phyloP scores from a whole-genome alignment of 2,888 invertebrate genomes.

The Ichneumoninae sp. region DNA sequence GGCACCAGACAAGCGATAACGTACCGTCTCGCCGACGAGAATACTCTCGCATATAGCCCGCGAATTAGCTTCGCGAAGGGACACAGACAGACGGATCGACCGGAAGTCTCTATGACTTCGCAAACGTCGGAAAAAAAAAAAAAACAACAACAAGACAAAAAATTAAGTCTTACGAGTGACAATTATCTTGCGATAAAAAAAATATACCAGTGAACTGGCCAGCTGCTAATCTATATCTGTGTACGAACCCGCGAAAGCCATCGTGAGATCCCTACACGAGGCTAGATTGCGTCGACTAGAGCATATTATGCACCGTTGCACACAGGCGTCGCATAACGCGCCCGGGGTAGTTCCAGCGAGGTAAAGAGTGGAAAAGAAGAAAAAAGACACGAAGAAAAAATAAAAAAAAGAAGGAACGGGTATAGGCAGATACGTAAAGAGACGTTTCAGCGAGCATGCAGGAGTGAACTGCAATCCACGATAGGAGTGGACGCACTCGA shows the following conservation, averaged over 20 bases:
- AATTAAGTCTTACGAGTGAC: constrained; percentile 4
- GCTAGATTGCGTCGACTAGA: constrained; percentile 56
- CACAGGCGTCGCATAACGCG: constrained; percentile 57
- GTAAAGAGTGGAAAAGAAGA: constrained; percentile 51
- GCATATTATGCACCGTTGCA: constrained; percentile 59
- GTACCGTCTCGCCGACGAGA: constrained; percentile 27
- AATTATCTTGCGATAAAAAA: constrained; percentile 8
- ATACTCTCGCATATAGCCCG: constrained; percentile 15
- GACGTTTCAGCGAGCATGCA: constrained; percentile 77
- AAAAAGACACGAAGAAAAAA: neutral
- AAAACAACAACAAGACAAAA: neutral
- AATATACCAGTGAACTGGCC: neutral
- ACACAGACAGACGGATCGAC: constrained; percentile 4
- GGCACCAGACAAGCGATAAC: constrained; percentile 11
- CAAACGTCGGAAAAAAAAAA: constrained; percentile 12
- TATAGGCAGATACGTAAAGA: constrained; percentile 72
- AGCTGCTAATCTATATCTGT: constrained; percentile 6
- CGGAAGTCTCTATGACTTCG: constrained; percentile 19
- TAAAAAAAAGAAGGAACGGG: constrained; percentile 36
- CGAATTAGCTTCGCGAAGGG: constrained; percentile 20
- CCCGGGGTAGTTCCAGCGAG: constrained; percentile 55
- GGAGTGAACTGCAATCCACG: constrained; percentile 78
- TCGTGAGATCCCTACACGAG: constrained; percentile 39
- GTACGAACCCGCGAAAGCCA: neutral
- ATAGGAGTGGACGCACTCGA: constrained; percentile 80